Conservation (phyloP, 2,113 vertebrate genomes). For the Genyomyrus donnyi region DNA sequence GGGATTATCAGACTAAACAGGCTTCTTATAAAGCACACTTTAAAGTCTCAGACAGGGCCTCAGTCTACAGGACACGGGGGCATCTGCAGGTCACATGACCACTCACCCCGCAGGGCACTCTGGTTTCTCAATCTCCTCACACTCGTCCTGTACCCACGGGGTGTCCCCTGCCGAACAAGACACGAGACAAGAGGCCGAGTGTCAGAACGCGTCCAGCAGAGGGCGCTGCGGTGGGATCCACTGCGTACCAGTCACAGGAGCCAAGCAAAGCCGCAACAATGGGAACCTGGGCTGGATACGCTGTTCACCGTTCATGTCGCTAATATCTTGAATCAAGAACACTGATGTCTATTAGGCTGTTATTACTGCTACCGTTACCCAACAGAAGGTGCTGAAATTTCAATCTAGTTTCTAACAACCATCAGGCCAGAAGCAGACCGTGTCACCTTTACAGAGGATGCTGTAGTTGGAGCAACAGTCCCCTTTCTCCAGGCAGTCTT, state of each 20-base stretch:
- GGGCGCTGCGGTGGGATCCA: background rate
- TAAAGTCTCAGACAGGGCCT: background rate
- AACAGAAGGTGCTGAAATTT: background rate
- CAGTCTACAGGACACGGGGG: background rate
- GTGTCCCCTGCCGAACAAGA: constrained; percentile 62
- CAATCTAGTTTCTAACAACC: background rate
- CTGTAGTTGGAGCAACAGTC: constrained; percentile 97
- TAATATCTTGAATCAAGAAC: background rate
- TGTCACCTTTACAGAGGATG: constrained; percentile 76
- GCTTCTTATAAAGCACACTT: background rate
- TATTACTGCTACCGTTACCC: background rate
- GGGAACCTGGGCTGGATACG: background rate
- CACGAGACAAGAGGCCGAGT: background rate
- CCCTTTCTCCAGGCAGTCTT: constrained; percentile 79
- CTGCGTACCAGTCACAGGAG: background rate
- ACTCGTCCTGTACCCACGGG: constrained; percentile 81
- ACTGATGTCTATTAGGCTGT: background rate
- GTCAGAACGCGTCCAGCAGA: background rate
- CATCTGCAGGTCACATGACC: background rate
- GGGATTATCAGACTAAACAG: background rate
- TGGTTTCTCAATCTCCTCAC: constrained; percentile 77
- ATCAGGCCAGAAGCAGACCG: background rate
- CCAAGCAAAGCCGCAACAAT: background rate
- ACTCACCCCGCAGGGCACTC: constrained; percentile 88
- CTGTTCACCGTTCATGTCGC: background rate